phyloP scores from a whole-genome alignment of 2,113 vertebrate species.

The Leptobrachium ailaonicum region DNA sequence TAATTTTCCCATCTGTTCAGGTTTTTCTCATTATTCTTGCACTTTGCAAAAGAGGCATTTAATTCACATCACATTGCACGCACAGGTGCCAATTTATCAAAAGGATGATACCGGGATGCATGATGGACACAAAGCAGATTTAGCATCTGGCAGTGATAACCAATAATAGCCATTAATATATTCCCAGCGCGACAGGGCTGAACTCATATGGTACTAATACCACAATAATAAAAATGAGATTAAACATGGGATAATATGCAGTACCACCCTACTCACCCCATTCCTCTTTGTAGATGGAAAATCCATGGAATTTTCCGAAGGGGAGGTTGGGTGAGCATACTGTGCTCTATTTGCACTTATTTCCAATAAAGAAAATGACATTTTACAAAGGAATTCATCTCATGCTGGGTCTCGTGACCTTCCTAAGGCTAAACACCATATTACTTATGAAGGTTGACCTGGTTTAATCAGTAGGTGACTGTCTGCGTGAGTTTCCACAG shows the following conservation, averaged over 20 bases:
- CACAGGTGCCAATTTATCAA: conserved; percentile 37
- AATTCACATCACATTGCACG: not conserved
- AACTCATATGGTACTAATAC: conserved; percentile 47
- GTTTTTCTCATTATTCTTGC: not conserved
- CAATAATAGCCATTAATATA: conserved; percentile 22
- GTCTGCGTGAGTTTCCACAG: too few relatives aligned
- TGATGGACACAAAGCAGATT: conserved; percentile 28
- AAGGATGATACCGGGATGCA: conserved; percentile 24
- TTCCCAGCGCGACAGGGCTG: conserved; percentile 36
- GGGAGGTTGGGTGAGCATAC: not conserved
- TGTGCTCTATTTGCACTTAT: conserved; percentile 35
- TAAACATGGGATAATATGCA: conserved; percentile 35
- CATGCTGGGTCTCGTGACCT: not conserved
- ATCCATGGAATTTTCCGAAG: conserved; percentile 36
- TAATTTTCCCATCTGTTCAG: too few relatives aligned
- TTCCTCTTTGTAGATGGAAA: conserved; percentile 29
- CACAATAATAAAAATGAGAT: conserved; percentile 41
- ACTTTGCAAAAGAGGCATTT: conserved; percentile 6
- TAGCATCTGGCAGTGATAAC: conserved; percentile 46
- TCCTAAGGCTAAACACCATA: too few relatives aligned
- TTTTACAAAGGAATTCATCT: not conserved
- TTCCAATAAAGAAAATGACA: conserved; percentile 34
- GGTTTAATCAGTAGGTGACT: too few relatives aligned
- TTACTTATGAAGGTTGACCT: too few relatives aligned
- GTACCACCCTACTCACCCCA: conserved; percentile 36